Evolutionary conservation across 2,888 invertebrate genomes (phyloP), one percentile per base, ranked within the genome.

Genomic region (Trichogramma evanescens): DNA sequence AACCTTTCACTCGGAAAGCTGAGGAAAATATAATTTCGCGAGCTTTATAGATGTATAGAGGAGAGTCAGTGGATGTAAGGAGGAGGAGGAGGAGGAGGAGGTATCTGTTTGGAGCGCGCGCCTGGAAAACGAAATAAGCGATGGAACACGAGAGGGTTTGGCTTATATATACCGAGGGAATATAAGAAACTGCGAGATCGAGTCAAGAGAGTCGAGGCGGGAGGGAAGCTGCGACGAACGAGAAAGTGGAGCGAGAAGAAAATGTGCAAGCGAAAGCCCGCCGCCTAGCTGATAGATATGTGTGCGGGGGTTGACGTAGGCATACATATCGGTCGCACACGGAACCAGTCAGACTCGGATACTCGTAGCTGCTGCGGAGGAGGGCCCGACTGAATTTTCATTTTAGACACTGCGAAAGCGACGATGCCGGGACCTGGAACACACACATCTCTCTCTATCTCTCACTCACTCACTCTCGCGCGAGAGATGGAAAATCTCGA

Each of bases 401-500:
- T 61, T 56, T 56, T 46, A 54, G 51, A 45, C 41, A 4, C 49
- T 2, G 48, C 55, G 44, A 53, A 56, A 60, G 58, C 58, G 56
- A 61, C 56, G 58, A 61, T 63, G 26, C 26, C 26, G 63, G 58
- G 61, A 6, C 54, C 43, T 48, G 48, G 13, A 7, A 48, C 10
- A 48, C 45, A 10, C 49, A 26, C 10, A 48, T 44, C 41, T 26
- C 48, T 53, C 26, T 26, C 26, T 26, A 1, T 26, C 26, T 3
- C 26, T 26, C 26, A 3, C 26, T 26, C 3, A 2, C 26, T 26
- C 26, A 13, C 13, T 26, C 53, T 46, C 42, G 49, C 41, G 55
- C 5, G 52, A 43, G 53, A 61, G 60, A 61, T 63, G 60, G 61
- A 59, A 61, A 63, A 63, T 61, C 63, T 63, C 61, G 57, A 63